Conservation (phyloP, 2,888 invertebrate species). For the Lasioglossum calceatum region DNA sequence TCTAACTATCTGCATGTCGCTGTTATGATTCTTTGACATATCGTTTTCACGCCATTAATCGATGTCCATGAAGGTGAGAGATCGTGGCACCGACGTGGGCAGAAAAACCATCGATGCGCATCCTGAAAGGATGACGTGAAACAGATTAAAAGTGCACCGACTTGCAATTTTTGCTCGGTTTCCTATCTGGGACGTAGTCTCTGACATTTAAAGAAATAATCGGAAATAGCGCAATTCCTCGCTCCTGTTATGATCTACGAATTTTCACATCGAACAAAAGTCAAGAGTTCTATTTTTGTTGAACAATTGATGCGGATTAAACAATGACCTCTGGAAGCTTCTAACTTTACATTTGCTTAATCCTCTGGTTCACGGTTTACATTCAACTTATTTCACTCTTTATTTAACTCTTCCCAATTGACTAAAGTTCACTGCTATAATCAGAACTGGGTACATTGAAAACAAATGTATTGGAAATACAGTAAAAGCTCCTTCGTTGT, state of each 20-base stretch:
- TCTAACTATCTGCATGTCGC: neutral
- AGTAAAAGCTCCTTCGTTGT: no score
- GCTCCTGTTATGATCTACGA: neutral
- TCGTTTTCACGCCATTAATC: slow-evolving; percentile 27
- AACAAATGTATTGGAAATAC: no score
- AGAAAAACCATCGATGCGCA: slow-evolving; percentile 15
- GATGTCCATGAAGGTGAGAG: slow-evolving; percentile 41
- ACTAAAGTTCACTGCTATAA: no score
- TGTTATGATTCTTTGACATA: slow-evolving; percentile 32
- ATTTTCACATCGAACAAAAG: neutral
- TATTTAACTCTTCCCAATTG: no score
- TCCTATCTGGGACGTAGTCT: slow-evolving; percentile 33
- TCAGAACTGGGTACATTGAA: no score
- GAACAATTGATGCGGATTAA: no score
- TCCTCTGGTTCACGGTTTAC: no score
- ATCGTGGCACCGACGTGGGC: slow-evolving; percentile 28
- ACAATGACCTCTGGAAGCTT: no score
- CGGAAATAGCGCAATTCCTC: neutral
- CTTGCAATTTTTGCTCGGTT: slow-evolving; percentile 52
- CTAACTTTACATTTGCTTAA: no score
- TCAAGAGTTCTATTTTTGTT: neutral
- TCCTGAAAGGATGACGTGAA: neutral
- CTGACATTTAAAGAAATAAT: slow-evolving; percentile 52
- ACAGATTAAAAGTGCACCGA: slow-evolving; percentile 45
- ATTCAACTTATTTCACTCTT: no score